phyloP scores from a whole-genome alignment of 1,140 invertebrate genomes.

The Dendrolimus kikuchii region DNA sequence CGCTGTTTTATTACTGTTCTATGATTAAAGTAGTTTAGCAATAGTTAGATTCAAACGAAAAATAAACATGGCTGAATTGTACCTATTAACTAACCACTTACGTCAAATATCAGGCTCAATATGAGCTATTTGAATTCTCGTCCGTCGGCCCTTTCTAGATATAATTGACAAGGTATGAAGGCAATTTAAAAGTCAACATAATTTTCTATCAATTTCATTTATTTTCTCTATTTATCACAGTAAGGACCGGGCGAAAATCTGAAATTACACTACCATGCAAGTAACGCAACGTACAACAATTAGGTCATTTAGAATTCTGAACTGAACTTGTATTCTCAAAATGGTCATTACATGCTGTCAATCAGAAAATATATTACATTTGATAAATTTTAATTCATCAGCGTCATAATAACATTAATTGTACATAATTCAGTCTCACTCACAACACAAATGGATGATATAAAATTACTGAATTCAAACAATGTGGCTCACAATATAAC shows the following conservation, averaged over 20 bases:
- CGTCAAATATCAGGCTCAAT: slow-evolving; percentile 67
- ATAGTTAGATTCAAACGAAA: slow-evolving; percentile 49
- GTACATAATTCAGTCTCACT: slow-evolving; percentile 67
- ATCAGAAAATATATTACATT: slow-evolving; percentile 45
- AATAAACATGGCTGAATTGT: slow-evolving; percentile 60
- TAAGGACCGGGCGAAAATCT: slow-evolving; percentile 65
- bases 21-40: slow-evolving; percentile 43
- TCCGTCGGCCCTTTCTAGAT: slow-evolving; percentile 49
- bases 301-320: slow-evolving; percentile 34
- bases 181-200: slow-evolving; percentile 34
- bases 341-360: slow-evolving; percentile 27
- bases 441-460: slow-evolving; percentile 62
- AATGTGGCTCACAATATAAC: slow-evolving; percentile 31
- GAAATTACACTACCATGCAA: slow-evolving; percentile 64
- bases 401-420: slow-evolving; percentile 55
- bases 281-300: slow-evolving; percentile 54
- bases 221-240: slow-evolving; percentile 54
- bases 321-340: slow-evolving; percentile 20
- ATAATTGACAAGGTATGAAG: slow-evolving; percentile 46
- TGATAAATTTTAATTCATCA: slow-evolving; percentile 10
- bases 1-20: slow-evolving; percentile 45
- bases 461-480: slow-evolving; percentile 65
- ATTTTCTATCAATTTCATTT: slow-evolving; percentile 33
- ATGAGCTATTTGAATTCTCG: slow-evolving; percentile 67
- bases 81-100: slow-evolving; percentile 59